phyloP scores from a whole-genome alignment of 1,140 invertebrate species.

The Drosophila repletoides region DNA sequence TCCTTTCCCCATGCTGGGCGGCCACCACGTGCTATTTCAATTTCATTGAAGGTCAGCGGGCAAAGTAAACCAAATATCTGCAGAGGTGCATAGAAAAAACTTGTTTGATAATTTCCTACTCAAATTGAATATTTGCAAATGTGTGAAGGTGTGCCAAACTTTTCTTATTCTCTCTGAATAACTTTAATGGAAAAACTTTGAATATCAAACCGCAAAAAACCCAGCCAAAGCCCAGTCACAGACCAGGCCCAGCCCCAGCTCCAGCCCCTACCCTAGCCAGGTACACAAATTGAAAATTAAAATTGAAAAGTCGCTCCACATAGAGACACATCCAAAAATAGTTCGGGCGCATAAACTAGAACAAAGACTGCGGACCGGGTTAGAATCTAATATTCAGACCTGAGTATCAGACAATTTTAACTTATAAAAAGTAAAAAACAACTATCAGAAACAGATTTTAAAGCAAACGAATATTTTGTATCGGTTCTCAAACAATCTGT shows the following conservation, averaged over 20 bases:
- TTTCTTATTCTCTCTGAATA: constrained; percentile 76
- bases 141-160: constrained; percentile 49
- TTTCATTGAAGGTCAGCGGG: constrained; percentile 63
- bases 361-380: too few relatives aligned
- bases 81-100: constrained; percentile 43
- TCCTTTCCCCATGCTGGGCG: constrained; percentile 10
- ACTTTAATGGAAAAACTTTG: constrained; percentile 81
- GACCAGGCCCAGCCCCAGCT: constrained; percentile 13
- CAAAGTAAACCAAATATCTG: constrained; percentile 25
- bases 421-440: too few relatives aligned
- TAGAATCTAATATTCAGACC: too few relatives aligned
- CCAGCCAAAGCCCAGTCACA: too few relatives aligned
- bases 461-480: too few relatives aligned
- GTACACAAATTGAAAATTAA: constrained; percentile 75
- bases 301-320: constrained; percentile 61
- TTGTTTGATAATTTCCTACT: constrained; percentile 76
- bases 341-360: neutral
- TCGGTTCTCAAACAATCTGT: too few relatives aligned
- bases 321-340: constrained; percentile 1
- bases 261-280: constrained; percentile 2
- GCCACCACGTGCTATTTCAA: constrained; percentile 28
- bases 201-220: constrained; percentile 76
- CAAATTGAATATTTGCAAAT: constrained; percentile 78
- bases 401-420: too few relatives aligned
- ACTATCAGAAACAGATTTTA: too few relatives aligned